Percentiles rank a stretch among this genome's conserved stretches.
Evolutionary conservation across 2,113 vertebrate genomes (phyloP).

Genomic region (Lipotes vexillifer): DNA sequence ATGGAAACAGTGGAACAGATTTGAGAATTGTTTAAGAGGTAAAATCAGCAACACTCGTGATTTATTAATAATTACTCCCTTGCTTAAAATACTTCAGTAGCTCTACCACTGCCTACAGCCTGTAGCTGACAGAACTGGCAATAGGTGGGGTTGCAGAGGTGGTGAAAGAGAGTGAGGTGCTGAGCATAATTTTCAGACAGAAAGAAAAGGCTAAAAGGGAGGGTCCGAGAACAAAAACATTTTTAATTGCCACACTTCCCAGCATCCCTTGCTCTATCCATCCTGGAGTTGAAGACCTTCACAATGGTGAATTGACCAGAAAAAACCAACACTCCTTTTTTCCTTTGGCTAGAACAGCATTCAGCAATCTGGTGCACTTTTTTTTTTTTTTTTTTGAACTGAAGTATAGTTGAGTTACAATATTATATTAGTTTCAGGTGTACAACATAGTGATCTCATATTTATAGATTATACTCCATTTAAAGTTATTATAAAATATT

Average conservation of each 20-base stretch:
- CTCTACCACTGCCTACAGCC: background rate
- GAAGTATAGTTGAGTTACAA: background rate
- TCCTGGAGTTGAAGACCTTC: background rate
- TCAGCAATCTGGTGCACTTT: background rate
- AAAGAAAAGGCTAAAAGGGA: background rate
- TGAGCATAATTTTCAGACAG: conserved; percentile 1
- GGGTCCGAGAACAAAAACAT: background rate
- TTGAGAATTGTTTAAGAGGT: background rate
- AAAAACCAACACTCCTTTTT: background rate
- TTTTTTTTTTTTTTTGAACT: background rate
- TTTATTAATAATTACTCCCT: conserved; percentile 12
- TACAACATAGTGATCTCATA: background rate
- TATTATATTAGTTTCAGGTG: background rate
- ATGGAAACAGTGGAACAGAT: background rate
- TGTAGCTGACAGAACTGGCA: background rate
- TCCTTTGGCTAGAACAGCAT: background rate
- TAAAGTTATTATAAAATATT: background rate
- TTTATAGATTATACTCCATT: background rate
- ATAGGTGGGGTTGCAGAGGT: background rate
- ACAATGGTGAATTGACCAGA: background rate
- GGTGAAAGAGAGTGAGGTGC: background rate
- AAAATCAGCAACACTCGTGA: background rate
- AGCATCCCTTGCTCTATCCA: background rate
- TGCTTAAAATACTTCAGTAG: background rate
- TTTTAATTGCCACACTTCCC: background rate